Evolutionary conservation across 2,113 vertebrate species (phyloP).

Genomic region (Elephas maximus): DNA sequence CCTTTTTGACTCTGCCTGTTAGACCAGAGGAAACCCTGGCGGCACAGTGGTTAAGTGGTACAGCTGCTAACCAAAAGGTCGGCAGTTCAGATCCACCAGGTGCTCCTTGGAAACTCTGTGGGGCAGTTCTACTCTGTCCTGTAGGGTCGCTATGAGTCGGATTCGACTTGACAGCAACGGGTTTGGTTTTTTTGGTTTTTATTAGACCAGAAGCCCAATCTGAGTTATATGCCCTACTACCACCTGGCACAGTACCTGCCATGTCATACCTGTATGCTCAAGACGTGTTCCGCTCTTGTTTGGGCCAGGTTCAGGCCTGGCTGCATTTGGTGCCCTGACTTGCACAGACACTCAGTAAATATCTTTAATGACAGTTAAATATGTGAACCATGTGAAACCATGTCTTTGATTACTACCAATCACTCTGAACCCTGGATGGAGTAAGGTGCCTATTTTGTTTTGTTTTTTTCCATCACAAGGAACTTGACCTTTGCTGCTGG

Average conservation of each 20-base stretch:
- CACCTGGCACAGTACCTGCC: background rate
- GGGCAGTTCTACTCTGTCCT: too few species aligned
- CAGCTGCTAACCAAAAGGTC: too few species aligned
- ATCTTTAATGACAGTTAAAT: background rate
- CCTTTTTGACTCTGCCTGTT: background rate
- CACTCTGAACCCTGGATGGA: background rate
- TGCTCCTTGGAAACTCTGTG: too few species aligned
- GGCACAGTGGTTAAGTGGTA: too few species aligned
- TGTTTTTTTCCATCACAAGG: background rate
- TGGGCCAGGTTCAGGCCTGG: rapidly evolving
- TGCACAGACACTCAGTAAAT: background rate
- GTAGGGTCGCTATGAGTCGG: too few species aligned
- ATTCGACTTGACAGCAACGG: too few species aligned
- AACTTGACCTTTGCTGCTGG: background rate
- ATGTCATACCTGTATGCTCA: background rate
- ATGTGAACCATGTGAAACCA: background rate
- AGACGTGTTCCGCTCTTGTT: background rate
- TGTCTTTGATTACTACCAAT: slow-evolving; percentile 4
- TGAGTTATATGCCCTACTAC: background rate
- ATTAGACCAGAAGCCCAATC: background rate
- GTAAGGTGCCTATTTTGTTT: background rate
- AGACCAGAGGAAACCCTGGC: background rate
- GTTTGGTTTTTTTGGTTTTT: too few species aligned
- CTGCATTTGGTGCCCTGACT: background rate
- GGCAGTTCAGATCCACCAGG: too few species aligned